Evolutionary conservation across 2,113 vertebrate genomes (phyloP).

Genomic region (Pomatostomus ruficeps): DNA sequence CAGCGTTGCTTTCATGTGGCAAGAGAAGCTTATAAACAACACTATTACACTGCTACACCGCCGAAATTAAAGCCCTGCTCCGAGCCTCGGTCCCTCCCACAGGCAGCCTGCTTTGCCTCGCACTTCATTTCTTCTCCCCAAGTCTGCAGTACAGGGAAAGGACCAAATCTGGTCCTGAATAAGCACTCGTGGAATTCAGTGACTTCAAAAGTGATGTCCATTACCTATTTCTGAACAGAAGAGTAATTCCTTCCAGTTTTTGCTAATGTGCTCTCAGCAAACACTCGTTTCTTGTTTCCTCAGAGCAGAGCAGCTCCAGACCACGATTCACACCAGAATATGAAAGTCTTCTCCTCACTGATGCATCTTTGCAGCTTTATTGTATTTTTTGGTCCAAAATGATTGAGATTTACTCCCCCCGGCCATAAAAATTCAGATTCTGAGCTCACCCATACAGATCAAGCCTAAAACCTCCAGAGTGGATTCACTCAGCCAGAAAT

Average conservation of each 20-base stretch:
- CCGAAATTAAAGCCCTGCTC: slow-evolving; percentile 15
- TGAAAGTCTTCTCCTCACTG: not conserved
- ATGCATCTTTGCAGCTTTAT: not conserved
- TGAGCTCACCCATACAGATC: not conserved
- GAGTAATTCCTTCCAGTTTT: not conserved
- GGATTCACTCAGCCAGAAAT: slow-evolving; percentile 24
- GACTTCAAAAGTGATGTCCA: not conserved
- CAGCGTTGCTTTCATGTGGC: slow-evolving; percentile 15
- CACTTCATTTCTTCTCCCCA: not conserved
- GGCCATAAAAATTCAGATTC: not conserved
- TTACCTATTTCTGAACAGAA: not conserved
- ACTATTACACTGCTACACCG: not conserved
- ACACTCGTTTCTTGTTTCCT: not conserved
- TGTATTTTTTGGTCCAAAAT: not conserved
- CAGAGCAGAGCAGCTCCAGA: not conserved
- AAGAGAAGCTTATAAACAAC: not conserved
- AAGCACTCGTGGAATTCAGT: not conserved
- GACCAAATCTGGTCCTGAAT: not conserved
- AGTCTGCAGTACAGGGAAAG: accelerated
- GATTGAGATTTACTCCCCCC: not conserved
- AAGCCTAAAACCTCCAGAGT: slow-evolving; percentile 2
- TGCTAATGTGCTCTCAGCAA: not conserved
- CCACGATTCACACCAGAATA: not conserved
- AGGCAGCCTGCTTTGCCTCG: not conserved
- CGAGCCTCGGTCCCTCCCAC: not conserved